Base-by-base conservation (phyloP, 1,140 invertebrate genomes). In the Rhopalosiphum padi region DNA sequence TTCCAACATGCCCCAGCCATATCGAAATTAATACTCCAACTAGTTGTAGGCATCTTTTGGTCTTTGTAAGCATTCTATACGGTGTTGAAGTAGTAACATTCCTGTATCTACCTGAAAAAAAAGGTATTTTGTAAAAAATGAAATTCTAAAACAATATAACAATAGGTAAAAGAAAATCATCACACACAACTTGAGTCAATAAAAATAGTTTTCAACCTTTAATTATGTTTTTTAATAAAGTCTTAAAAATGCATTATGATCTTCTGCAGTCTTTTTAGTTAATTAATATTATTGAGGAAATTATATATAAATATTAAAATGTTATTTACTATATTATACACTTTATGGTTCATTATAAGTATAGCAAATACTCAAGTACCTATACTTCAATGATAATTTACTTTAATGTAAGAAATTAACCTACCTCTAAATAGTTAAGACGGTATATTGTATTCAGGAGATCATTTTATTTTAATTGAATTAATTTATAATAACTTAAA, bases 21-120 rank as follows among this genome's bases (percentile, higher is more conserved):
- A 93, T 93, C 25, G 91, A 82, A 83, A 86, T 85, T 23, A 93
- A 86, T 86, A 93, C 82, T 83, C 82, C 91, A 86, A 93, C 82
- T 85, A 93, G 91, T 77, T 77, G 60, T 86, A 93, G n/a, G 91
- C 91, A 93, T 93, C 91, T 37, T 93, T 43, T 93, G 91, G 91
- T 93, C 48, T 41, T 93, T n/a, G 91, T 93, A 93, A 83, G 91
- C 91, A 93, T 93, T 85, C 91, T 93, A 93, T 86, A 93, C 82
- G 35, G 8, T 90, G 89, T 90, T 90, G 89, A 46, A 86, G 82
- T 92, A 83, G 91, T 93, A 93, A 93, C 91, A 93, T 93, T 93
- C 91, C 91, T 93, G 91, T 83, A 93, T 55, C 82, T 93, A 55
- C 82, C 91, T 93, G 25, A 8, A 46, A 93, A 89, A 48, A 87